Conservation (phyloP, 1,140 invertebrate species). For the Phortica variegata region DNA sequence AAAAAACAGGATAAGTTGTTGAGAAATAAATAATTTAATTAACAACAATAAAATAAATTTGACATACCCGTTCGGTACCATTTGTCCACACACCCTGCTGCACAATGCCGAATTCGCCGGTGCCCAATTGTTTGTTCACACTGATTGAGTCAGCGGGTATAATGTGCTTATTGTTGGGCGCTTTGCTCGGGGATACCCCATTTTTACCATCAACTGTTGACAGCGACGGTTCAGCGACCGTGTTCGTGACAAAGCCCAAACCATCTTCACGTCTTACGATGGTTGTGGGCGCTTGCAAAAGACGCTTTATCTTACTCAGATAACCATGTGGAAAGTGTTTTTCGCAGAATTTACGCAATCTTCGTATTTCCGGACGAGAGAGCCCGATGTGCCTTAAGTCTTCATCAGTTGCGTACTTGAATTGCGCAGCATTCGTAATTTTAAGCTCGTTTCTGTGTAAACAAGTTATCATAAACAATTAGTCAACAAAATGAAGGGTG, state of each 20-base stretch:
- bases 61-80: conserved; percentile 80
- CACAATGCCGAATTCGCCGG: conserved; percentile 96
- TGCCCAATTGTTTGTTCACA: conserved; percentile 91
- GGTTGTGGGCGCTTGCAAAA: conserved; percentile 61
- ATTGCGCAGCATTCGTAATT: conserved; percentile 84
- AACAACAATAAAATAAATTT: conserved; percentile 7
- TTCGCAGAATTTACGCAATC: conserved; percentile 89
- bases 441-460: conserved; percentile 71
- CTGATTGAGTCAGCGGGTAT: conserved; percentile 92
- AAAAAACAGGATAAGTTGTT: conserved; percentile 3
- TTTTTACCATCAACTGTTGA: conserved; percentile 30
- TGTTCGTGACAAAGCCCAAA: conserved; percentile 38
- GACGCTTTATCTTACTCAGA: conserved; percentile 84
- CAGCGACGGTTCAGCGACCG: conserved; percentile 48
- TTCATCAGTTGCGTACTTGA: conserved; percentile 95
- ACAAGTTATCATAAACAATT: background rate
- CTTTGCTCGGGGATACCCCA: conserved; percentile 58
- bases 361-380: conserved; percentile 91
- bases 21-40: background rate
- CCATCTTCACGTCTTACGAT: conserved; percentile 63
- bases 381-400: conserved; percentile 90
- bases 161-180: conserved; percentile 86
- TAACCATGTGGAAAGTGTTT: conserved; percentile 93
- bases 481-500: conserved; percentile 60
- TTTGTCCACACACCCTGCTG: conserved; percentile 98